phyloP scores from a whole-genome alignment of 2,113 vertebrate species.

The Xenopus laevis region DNA sequence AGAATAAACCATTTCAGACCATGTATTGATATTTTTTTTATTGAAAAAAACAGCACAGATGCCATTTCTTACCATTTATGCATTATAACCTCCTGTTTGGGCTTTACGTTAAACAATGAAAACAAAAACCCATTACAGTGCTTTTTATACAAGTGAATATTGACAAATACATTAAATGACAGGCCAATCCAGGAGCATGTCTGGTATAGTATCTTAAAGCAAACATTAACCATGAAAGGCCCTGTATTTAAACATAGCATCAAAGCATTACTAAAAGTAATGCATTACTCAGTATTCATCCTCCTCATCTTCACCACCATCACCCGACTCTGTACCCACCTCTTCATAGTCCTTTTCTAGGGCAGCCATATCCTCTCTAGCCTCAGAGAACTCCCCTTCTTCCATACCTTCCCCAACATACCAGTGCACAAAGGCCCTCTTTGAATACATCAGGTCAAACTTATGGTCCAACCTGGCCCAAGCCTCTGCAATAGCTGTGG shows the following conservation, averaged over 20 bases:
- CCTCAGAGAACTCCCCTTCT: constrained; percentile 57
- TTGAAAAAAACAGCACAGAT: not conserved
- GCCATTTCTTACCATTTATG: not conserved
- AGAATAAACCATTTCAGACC: too few species aligned
- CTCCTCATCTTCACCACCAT: not conserved
- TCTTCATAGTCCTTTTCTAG: constrained; percentile 53
- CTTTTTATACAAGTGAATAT: not conserved
- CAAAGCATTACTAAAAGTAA: not conserved
- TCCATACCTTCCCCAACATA: constrained; percentile 62
- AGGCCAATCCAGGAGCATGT: not conserved
- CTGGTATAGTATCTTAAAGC: not conserved
- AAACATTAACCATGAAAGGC: not conserved
- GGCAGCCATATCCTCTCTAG: constrained; percentile 54
- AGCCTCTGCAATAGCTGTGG: constrained; percentile 48
- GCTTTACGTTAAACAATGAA: not conserved
- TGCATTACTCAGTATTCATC: constrained; percentile 24
- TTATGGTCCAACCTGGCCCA: constrained; percentile 55
- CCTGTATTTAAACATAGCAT: not conserved
- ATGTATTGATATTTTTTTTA: not conserved
- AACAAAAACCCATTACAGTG: not conserved
- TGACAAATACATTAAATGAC: not conserved
- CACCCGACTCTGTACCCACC: constrained; percentile 17
- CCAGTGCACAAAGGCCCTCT: constrained; percentile 61
- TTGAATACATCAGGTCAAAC: constrained; percentile 62
- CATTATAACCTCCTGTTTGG: not conserved